Conservation (phyloP, 2,113 vertebrate species). For the Pollachius pollachius region DNA sequence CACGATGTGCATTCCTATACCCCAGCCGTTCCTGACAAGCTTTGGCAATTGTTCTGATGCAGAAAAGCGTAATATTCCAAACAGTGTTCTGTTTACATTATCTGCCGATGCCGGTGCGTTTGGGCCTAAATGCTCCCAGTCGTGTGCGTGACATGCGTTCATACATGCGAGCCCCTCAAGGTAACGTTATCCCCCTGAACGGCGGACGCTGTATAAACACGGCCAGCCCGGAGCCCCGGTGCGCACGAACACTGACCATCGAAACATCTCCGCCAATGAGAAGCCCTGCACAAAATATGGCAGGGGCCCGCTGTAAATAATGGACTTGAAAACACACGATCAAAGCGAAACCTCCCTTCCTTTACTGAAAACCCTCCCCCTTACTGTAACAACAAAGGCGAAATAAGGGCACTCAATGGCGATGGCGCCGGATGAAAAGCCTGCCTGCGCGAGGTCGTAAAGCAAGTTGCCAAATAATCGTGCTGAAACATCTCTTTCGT, state of each 20-base stretch:
- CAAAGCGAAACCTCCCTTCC: neutral
- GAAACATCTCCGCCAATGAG: neutral
- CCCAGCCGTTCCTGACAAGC: slow-evolving; percentile 22
- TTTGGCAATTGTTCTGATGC: slow-evolving; percentile 3
- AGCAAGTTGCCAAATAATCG: neutral
- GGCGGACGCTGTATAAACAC: slow-evolving; percentile 22
- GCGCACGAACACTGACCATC: neutral
- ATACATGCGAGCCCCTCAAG: neutral
- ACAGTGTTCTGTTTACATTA: slow-evolving; percentile 9
- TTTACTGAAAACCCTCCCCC: too few species aligned
- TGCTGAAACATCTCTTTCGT: neutral
- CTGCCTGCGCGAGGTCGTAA: neutral
- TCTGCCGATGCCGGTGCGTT: neutral
- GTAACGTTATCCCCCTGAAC: slow-evolving; percentile 10
- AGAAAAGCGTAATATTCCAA: slow-evolving; percentile 16
- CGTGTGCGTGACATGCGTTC: slow-evolving; percentile 16
- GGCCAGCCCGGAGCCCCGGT: slow-evolving; percentile 3
- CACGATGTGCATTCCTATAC: neutral
- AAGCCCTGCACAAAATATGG: neutral
- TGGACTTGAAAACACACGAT: neutral
- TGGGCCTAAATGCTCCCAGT: slow-evolving; percentile 15
- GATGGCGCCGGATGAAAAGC: neutral
- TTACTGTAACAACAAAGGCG: too few species aligned
- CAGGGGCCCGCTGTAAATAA: neutral
- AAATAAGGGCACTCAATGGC: too few species aligned